Conservation (phyloP, 2,113 vertebrate genomes). For the Tychaedon coryphoeus region DNA sequence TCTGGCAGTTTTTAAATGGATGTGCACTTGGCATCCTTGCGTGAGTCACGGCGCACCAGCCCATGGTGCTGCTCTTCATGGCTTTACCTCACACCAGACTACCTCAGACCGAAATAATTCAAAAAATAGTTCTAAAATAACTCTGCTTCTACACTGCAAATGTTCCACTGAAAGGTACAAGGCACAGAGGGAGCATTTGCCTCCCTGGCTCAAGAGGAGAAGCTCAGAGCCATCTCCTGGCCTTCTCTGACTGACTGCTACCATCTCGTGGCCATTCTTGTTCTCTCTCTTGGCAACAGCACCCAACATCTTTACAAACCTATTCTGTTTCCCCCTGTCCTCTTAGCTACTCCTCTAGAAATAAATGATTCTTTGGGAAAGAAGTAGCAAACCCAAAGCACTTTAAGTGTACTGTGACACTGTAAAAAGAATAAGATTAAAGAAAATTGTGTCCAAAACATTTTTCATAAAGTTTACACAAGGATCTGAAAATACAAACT, state of each 20-base stretch:
- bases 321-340: not conserved
- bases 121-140: not conserved
- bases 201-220: not conserved
- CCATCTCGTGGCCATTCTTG: not conserved
- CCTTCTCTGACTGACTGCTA: not conserved
- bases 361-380: not conserved
- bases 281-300: not conserved
- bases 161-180: not conserved
- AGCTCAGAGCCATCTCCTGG: not conserved
- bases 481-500: not conserved
- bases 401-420: not conserved
- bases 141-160: no score
- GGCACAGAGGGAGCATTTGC: no score
- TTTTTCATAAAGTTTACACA: not conserved
- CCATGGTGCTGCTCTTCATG: not conserved
- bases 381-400: not conserved
- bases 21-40: not conserved
- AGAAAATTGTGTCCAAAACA: not conserved
- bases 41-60: rapidly evolving
- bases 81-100: not conserved
- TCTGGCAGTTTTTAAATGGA: not conserved
- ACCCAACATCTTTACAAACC: not conserved
- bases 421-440: not conserved
- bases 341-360: not conserved
- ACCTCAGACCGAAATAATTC: not conserved